Conservation (phyloP, 2,888 invertebrate species). For the Acanthococcus lagerstroemiae region DNA sequence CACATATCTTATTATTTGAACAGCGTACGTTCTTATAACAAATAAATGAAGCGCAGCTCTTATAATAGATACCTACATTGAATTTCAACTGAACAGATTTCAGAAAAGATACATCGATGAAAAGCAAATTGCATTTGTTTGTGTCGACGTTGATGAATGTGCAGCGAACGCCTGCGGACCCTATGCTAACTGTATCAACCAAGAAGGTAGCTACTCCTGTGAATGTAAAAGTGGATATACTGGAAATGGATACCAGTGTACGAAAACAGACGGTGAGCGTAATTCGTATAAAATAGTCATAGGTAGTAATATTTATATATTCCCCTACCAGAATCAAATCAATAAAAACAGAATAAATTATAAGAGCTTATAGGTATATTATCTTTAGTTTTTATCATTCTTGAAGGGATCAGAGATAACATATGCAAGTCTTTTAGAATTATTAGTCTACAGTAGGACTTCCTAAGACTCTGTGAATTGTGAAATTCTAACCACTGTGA, state of each 20-base stretch:
- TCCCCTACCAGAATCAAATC: too few relatives aligned
- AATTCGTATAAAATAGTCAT: neutral
- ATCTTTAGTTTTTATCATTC: too few relatives aligned
- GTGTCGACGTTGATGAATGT: slow-evolving; percentile 38
- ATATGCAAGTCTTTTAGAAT: too few relatives aligned
- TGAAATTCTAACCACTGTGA: too few relatives aligned
- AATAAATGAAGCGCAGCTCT: neutral
- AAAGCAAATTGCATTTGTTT: slow-evolving; percentile 30
- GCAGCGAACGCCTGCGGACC: slow-evolving; percentile 45
- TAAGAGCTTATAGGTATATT: too few relatives aligned
- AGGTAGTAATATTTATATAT: too few relatives aligned
- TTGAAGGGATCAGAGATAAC: too few relatives aligned
- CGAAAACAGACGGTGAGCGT: neutral
- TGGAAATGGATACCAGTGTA: slow-evolving; percentile 43
- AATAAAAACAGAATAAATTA: too few relatives aligned
- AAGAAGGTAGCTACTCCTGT: slow-evolving; percentile 41
- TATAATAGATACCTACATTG: neutral
- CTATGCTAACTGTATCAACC: slow-evolving; percentile 47
- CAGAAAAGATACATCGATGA: slow-evolving; percentile 29
- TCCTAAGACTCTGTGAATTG: too few relatives aligned
- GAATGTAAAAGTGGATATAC: slow-evolving; percentile 45
- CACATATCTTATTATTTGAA: neutral
- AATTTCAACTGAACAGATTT: too few relatives aligned
- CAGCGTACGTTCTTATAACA: neutral
- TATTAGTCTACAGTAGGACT: too few relatives aligned